Percentiles rank a stretch among this genome's conserved stretches.
phyloP scores from a whole-genome alignment of 2,797 vertebrate genomes.

The Kryptolebias ocellatus region DNA sequence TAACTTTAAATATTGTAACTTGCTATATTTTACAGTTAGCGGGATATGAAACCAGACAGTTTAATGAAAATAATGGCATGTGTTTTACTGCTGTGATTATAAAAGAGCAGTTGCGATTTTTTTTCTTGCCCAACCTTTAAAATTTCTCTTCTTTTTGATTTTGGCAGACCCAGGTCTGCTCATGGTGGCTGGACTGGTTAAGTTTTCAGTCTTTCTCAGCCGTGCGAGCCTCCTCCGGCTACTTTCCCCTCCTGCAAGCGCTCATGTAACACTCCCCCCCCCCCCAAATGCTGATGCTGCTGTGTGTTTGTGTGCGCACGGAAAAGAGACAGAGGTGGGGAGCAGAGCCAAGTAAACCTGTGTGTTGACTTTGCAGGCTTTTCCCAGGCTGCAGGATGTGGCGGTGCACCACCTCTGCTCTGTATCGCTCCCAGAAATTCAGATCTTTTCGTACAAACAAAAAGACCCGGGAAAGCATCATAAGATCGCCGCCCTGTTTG shows the following conservation, averaged over 20 bases:
- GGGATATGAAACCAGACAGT: too few species aligned
- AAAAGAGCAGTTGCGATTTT: conserved; percentile 1
- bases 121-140: background rate
- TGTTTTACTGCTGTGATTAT: conserved; percentile 10
- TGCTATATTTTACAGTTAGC: too few species aligned
- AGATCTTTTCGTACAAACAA: conserved; percentile 55
- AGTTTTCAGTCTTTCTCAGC: conserved; percentile 35
- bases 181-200: conserved; percentile 8
- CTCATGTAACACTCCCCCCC: conserved; percentile 18
- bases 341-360: conserved; percentile 61
- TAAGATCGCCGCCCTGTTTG: conserved; percentile 35
- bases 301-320: conserved; percentile 40
- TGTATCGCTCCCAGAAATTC: conserved; percentile 51
- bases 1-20: too few species aligned
- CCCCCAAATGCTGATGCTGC: conserved; percentile 38
- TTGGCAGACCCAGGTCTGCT: conserved; percentile 15
- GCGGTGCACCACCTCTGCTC: conserved; percentile 44
- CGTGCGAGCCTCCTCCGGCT: conserved; percentile 24
- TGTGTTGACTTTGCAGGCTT: conserved; percentile 70
- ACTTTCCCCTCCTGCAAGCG: conserved; percentile 18
- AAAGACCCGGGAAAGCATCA: conserved; percentile 40
- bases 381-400: conserved; percentile 58
- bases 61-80: conserved; percentile 9
- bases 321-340: conserved; percentile 35
- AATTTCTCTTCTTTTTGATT: conserved; percentile 9